phyloP scores from a whole-genome alignment of 1,140 invertebrate genomes.

The Tetragonula clypearis region DNA sequence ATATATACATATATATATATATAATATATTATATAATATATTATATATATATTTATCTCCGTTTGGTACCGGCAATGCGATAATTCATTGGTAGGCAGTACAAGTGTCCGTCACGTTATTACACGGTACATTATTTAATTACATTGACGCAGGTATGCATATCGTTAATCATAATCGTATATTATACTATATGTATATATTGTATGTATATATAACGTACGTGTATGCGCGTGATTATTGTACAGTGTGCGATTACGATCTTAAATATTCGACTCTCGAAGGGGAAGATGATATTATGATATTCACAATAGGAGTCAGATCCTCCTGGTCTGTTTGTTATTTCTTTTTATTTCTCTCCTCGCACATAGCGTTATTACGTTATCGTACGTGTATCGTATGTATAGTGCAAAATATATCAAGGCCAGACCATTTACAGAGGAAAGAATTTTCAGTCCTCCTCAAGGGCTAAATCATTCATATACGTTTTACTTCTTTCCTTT shows the following conservation, averaged over 20 bases:
- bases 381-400: slow-evolving; percentile 45
- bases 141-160: slow-evolving; percentile 66
- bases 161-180: slow-evolving; percentile 63
- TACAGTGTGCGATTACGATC: slow-evolving; percentile 69
- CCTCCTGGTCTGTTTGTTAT: slow-evolving; percentile 2
- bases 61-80: slow-evolving; percentile 53
- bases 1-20: background rate
- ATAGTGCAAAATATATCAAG: slow-evolving; percentile 66
- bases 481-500: background rate
- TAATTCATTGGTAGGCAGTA: slow-evolving; percentile 62
- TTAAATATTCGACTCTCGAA: slow-evolving; percentile 37
- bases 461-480: slow-evolving; percentile 32
- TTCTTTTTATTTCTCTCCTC: background rate
- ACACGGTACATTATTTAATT: slow-evolving; percentile 64
- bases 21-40: background rate
- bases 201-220: slow-evolving; percentile 47
- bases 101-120: slow-evolving; percentile 57
- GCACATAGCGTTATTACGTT: slow-evolving; percentile 8
- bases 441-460: slow-evolving; percentile 29
- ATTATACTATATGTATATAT: slow-evolving; percentile 51
- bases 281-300: slow-evolving; percentile 42
- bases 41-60: slow-evolving; percentile 47
- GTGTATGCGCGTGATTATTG: slow-evolving; percentile 70
- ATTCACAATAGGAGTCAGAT: slow-evolving; percentile 64
- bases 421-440: slow-evolving; percentile 57